Evolutionary conservation across 2,113 vertebrate species (phyloP).

Genomic region (Trematomus loennbergii): DNA sequence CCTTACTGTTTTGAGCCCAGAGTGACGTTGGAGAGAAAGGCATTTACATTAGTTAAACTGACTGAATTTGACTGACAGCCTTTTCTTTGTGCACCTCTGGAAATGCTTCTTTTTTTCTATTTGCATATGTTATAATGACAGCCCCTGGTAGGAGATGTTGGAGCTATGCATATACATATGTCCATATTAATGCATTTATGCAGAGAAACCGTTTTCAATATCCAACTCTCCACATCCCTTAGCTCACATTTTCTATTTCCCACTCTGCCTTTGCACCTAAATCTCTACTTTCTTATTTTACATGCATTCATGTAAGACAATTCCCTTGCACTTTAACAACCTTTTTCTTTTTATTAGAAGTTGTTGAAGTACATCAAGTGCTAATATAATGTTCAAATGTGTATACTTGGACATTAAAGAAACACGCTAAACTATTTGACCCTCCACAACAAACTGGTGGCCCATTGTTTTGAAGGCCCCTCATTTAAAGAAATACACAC

Average conservation of each 20-base stretch:
- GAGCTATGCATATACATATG: background rate
- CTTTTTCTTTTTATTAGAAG: too few relatives aligned
- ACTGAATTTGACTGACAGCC: background rate
- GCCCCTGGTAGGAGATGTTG: background rate
- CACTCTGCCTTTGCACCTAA: background rate
- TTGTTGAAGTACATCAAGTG: too few relatives aligned
- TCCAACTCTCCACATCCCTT: background rate
- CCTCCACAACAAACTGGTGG: constrained; percentile 11
- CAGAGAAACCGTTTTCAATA: background rate
- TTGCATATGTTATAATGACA: background rate
- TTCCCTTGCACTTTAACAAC: background rate
- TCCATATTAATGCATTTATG: background rate
- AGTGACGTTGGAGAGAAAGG: too few relatives aligned
- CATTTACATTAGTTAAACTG: background rate
- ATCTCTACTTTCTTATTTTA: background rate
- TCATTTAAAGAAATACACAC: too few relatives aligned
- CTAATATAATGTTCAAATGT: too few relatives aligned
- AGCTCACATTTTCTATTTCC: background rate
- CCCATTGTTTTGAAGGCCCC: too few relatives aligned
- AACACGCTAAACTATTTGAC: constrained; percentile 33
- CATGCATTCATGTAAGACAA: background rate
- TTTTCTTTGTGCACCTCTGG: constrained; percentile 1
- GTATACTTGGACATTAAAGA: constrained; percentile 27
- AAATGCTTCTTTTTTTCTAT: background rate
- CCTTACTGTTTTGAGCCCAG: too few relatives aligned